Conservation (phyloP, 2,888 invertebrate genomes). For the Idaea dimidiata region DNA sequence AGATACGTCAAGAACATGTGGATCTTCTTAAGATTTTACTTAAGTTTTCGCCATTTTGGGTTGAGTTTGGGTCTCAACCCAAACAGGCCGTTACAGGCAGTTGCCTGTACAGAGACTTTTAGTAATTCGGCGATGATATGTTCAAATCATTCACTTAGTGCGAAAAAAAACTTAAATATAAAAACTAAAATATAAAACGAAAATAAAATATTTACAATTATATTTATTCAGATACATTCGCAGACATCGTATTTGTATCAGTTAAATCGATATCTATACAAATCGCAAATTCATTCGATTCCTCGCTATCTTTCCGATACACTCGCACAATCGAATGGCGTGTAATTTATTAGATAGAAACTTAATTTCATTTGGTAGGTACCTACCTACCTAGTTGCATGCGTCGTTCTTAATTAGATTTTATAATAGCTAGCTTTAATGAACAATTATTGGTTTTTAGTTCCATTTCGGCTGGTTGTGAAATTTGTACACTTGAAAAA, state of each 20-base stretch:
- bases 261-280: background rate
- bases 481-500: conserved; percentile 5
- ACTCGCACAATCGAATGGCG: conserved; percentile 11
- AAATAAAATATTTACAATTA: no score
- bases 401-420: conserved; percentile 37
- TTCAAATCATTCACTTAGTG: no score
- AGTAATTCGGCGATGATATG: no score
- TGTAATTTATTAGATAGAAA: conserved; percentile 28
- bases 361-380: conserved; percentile 53
- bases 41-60: no score
- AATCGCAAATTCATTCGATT: conserved; percentile 38
- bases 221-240: background rate
- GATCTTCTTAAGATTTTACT: no score
- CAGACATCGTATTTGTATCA: background rate
- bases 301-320: conserved; percentile 41
- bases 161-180: no score
- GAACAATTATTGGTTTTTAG: conserved; percentile 23
- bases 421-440: conserved; percentile 31
- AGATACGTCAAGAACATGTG: no score
- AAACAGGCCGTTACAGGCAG: no score
- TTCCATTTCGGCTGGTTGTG: conserved; percentile 2
- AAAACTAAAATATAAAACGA: no score
- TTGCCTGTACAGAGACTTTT: no score
- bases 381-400: conserved; percentile 38
- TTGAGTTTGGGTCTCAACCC: no score